Evolutionary conservation across 2,888 invertebrate genomes (phyloP), one percentile per base, ranked within the genome.

Genomic region (Hyppa rectilinea): DNA sequence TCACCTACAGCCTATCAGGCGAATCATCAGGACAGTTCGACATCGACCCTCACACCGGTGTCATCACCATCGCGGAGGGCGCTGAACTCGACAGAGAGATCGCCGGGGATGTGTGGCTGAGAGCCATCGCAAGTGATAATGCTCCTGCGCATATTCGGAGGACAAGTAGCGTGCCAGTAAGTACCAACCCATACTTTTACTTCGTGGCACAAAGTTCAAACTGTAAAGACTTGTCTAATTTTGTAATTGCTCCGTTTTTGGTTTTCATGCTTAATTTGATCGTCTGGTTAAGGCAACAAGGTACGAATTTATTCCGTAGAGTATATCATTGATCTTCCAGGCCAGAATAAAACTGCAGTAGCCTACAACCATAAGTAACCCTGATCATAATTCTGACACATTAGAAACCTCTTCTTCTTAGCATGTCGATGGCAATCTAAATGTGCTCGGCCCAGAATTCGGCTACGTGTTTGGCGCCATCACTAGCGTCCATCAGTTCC

Each of bases 51-150:
- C 93, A 96, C 69, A 97, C 97, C 56, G 99, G 99, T 0, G 97
- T 97, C 71, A 97, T 99, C 47, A 97, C 96, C 12, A 98, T 99
- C 0, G 97, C 97, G 0, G 96, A 97, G 69, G 96, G 97, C 0
- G 97, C 97, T 0, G 96, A 97, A 59, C 96, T 99, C 52, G 99
- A 99, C 91, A 96, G 98, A 14, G 99, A 99, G 89, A 92, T 94
- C 6, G 96, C 97, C 0, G 96, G 97, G 4, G 97, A 97, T 71
- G 96, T 98, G 23, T 97, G 97, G 34, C 94, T 99, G 58, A 97
- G 98, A 67, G 98, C 98, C 0, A 96, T 97, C 75, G 99, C 99
- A 0, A 97, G 96, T 59, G 99, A 99, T 87, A 97, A 97, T 72
- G 98, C 98, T 0, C 97, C 98, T 0, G 89, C 96, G 2, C 97